Evolutionary conservation across 1,140 invertebrate species (phyloP), one percentile per base, ranked within the genome.

Genomic region (Plectrocnemia conspersa): DNA sequence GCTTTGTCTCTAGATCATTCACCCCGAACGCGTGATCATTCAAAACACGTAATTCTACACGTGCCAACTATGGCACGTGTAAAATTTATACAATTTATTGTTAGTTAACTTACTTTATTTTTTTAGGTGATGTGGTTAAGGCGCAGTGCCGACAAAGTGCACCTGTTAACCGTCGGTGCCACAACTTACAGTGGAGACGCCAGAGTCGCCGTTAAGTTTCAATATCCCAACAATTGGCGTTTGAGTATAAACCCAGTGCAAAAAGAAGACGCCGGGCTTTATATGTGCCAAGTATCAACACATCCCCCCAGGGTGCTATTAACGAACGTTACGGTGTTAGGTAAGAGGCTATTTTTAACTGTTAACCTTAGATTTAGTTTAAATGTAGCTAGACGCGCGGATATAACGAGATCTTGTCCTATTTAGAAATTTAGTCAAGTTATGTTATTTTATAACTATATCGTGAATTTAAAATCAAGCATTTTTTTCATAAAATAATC

Each of bases 271-370:
- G 85, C 83, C 19, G 88, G 87, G 11, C 72, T 85, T 9, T 91
- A 91, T 69, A 86, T 89, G 76, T 91, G 88, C 71, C 88, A 91
- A 81, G 85, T 91, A 62, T 84, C 86, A 6, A 90, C 88, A 25
- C 86, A 89, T 73, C 88, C 87, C n/a, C 86, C 86, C 47, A 73
- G 80, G 64, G 79, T 81, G 9, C 79, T 82, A 64, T 78, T 79
- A 57, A 77, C 80, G 25, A 82, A 80, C 64, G 68, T 83, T 24
- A 81, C 79, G 55, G 77, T 83, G 60, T 67, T 81, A 65, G 78
- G 81, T 80, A 70, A 69, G 72, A 2, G 10, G 16, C 3, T 33
- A 11, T 29, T 29, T n/a, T n/a, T n/a, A n/a, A n/a, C n/a, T n/a
- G n/a, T n/a, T n/a, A n/a, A n/a, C n/a, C n/a, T n/a, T n/a, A n/a